Percentiles rank a stretch among this genome's conserved stretches.
phyloP scores from a whole-genome alignment of 2,113 vertebrate genomes.

The Sebastes schlegelii region DNA sequence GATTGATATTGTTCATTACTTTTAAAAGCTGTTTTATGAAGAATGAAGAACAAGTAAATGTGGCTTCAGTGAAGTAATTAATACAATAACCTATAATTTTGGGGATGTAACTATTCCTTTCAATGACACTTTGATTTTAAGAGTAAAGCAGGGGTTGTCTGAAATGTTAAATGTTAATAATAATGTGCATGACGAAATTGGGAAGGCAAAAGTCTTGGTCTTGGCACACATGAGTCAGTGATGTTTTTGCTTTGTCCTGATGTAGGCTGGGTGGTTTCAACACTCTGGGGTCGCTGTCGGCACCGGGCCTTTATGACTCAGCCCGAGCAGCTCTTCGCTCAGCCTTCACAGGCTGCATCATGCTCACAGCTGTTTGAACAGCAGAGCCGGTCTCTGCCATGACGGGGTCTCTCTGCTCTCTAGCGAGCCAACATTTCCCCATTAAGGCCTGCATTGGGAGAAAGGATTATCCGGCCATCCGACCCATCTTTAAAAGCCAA shows the following conservation, averaged over 20 bases:
- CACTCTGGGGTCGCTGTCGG: constrained; percentile 24
- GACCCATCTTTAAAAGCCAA: constrained; percentile 49
- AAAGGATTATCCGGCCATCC: constrained; percentile 54
- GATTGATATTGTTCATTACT: neutral
- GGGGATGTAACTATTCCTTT: neutral
- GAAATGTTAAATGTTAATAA: neutral
- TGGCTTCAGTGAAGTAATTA: neutral
- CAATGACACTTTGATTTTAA: neutral
- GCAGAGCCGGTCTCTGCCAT: constrained; percentile 18
- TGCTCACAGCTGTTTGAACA: constrained; percentile 53
- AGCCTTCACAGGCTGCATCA: constrained; percentile 25
- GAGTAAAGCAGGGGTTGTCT: neutral
- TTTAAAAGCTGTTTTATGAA: neutral
- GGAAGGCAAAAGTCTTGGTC: neutral
- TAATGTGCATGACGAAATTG: constrained; percentile 2
- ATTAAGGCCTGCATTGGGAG: constrained; percentile 46
- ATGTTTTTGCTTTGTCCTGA: constrained; percentile 23
- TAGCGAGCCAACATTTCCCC: constrained; percentile 50
- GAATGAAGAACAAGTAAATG: neutral
- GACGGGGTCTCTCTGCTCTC: constrained; percentile 28
- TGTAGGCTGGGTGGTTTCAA: constrained; percentile 39
- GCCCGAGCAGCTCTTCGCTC: constrained; percentile 34
- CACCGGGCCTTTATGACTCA: constrained; percentile 54
- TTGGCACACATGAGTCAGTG: constrained; percentile 27
- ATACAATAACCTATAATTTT: neutral